A percentile compares a stretch with the other conserved stretches of the same genome.
Evolutionary conservation across 2,113 vertebrate species (phyloP).

Genomic region (Saguinus midas): DNA sequence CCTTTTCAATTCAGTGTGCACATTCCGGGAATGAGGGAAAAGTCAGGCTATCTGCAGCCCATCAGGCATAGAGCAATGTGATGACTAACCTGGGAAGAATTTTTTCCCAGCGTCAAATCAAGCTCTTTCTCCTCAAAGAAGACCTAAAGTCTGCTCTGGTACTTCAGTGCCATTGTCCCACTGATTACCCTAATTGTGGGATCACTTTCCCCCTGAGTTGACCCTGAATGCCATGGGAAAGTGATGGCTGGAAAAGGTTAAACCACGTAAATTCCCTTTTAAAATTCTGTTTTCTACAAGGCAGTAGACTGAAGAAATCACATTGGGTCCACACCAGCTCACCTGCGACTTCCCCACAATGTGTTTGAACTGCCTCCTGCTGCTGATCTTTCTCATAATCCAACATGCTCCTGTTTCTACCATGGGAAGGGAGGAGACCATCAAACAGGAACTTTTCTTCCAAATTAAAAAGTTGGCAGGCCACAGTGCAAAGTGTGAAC

Average conservation of each 20-base stretch:
- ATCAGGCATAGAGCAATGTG: background rate
- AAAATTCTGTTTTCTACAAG: background rate
- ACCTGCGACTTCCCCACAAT: background rate
- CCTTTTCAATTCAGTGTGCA: background rate
- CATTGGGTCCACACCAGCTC: background rate
- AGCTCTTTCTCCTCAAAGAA: background rate
- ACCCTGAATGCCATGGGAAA: background rate
- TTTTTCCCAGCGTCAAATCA: background rate
- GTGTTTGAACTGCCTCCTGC: background rate
- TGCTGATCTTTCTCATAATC: conserved; percentile 62
- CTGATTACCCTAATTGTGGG: background rate
- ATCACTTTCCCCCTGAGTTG: background rate
- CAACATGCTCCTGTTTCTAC: conserved; percentile 27
- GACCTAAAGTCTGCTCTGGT: background rate
- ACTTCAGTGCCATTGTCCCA: background rate
- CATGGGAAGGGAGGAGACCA: conserved; percentile 48
- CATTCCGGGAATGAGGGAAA: background rate
- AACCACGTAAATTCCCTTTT: background rate
- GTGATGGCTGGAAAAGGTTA: background rate
- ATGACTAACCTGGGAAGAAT: background rate
- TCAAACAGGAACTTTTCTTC: background rate
- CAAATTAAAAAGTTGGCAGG: background rate
- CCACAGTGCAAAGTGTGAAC: background rate
- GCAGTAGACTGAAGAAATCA: background rate
- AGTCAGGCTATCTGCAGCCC: background rate